Conservation (phyloP, 2,113 vertebrate species). For the Naja naja region DNA sequence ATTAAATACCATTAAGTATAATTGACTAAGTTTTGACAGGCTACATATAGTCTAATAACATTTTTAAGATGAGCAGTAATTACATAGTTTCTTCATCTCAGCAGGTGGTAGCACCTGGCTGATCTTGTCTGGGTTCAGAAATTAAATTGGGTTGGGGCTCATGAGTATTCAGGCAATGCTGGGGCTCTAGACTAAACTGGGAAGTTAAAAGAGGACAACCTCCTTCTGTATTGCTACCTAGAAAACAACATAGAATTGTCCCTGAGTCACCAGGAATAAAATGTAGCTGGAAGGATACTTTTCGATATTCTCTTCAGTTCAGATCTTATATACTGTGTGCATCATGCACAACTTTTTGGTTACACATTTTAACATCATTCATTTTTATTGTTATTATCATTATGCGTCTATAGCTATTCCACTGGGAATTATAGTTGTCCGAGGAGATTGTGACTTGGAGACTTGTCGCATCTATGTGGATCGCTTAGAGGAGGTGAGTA, state of each 20-base stretch:
- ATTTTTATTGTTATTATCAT: slow-evolving; percentile 37
- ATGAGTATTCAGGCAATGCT: neutral
- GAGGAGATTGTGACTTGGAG: slow-evolving; percentile 96
- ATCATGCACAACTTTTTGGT: neutral
- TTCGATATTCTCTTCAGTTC: neutral
- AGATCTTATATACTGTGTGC: neutral
- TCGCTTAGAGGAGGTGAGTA: slow-evolving; percentile 89
- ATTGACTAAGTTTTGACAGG: neutral
- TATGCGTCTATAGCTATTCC: slow-evolving; percentile 79
- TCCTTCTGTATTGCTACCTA: neutral
- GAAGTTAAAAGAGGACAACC: neutral
- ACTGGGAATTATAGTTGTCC: slow-evolving; percentile 93
- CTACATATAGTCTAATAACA: neutral
- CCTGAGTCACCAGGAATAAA: neutral
- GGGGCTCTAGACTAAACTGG: neutral
- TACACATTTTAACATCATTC: neutral
- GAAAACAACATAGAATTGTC: neutral
- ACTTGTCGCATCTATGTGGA: slow-evolving; percentile 96
- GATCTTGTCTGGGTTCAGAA: neutral
- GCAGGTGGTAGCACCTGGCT: neutral
- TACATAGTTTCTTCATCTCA: neutral
- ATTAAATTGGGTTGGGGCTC: neutral
- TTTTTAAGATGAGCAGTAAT: neutral
- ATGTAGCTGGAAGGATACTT: neutral
- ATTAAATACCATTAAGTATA: neutral